Conservation (phyloP, 2,113 vertebrate genomes). For the Eubucco bourcierii region DNA sequence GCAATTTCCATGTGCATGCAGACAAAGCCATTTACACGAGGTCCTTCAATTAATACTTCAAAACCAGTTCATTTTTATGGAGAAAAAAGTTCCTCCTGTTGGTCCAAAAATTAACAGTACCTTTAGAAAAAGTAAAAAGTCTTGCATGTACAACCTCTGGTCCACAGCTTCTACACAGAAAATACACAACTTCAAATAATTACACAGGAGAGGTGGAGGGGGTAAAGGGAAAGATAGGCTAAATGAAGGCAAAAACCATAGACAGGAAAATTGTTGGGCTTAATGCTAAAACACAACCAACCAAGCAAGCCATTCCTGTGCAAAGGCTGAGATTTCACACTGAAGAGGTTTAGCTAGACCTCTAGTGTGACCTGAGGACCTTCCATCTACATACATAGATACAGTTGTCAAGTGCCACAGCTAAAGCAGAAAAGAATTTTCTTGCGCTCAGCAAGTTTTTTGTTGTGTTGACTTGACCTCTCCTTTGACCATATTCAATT, state of each 20-base stretch:
- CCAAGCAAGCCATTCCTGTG: not conserved
- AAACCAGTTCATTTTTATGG: not conserved
- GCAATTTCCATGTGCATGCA: rapidly evolving
- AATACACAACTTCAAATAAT: not conserved
- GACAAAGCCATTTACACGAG: not conserved
- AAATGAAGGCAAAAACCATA: not conserved
- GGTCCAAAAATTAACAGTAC: not conserved
- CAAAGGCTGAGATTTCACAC: not conserved
- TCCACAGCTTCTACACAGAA: not conserved
- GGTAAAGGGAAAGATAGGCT: not conserved
- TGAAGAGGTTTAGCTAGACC: not conserved
- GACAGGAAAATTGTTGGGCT: not conserved
- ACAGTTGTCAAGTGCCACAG: not conserved
- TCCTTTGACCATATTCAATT: not conserved
- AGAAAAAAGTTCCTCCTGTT: rapidly evolving
- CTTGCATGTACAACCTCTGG: not conserved
- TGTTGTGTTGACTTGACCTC: not conserved
- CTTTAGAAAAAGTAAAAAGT: not conserved
- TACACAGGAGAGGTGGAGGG: not conserved
- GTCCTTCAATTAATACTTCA: not conserved
- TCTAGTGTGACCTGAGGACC: not conserved
- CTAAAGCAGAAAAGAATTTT: not conserved
- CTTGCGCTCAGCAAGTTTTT: not conserved
- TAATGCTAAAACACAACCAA: not conserved
- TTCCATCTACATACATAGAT: not conserved